Base-by-base conservation (phyloP, 2,888 invertebrate species). In the Lomographa bimaculata region DNA sequence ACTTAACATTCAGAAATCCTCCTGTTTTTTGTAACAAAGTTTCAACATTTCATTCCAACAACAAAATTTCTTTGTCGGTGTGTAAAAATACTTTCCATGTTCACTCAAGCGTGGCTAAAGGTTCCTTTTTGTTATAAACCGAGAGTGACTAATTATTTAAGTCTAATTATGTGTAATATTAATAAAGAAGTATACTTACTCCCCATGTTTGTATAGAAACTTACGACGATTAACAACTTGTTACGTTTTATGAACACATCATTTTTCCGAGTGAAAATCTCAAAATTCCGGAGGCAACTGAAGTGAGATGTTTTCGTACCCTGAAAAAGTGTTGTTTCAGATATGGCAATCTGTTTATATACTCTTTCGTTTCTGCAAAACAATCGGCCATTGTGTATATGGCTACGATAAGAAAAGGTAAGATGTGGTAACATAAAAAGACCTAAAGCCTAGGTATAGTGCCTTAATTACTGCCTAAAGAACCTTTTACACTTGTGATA, bases 311-410 rank as follows among this genome's bases (percentile, higher is more conserved):
- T 62, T 67, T 60, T 57, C 42, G 54, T 54, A 46, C 46, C 46
- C 46, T 48, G 45, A 51, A 59, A 59, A 50, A 43, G 52, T 63
- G 58, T 68, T 71, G 64, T 71, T 66, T 63, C 57, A 27, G 27
- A 47, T 56, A 57, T 55, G 5, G 12, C 18, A 10, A 50, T 58
- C 65, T 81, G 81, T 84, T 80, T 83, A 81, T 81, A 83, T 75
- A 81, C 78, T 72, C 43, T 34, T 36, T 28, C 35, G 47, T 59
- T 57, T 64, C 40, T 33, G 44, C 50, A 51, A 68, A 75, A 85
- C 84, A 85, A 85, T 83, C 52, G 68, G n/a, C 71, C 42, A 83
- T 85, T 85, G 85, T 85, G 76, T 48, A 29, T n/a, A n/a, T n/a
- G n/a, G n/a, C 30, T 39, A 38, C 40, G 82, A 80, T 80, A 80